Evolutionary conservation across 2,888 invertebrate species (phyloP).

Genomic region (Drosophila pullipes): DNA sequence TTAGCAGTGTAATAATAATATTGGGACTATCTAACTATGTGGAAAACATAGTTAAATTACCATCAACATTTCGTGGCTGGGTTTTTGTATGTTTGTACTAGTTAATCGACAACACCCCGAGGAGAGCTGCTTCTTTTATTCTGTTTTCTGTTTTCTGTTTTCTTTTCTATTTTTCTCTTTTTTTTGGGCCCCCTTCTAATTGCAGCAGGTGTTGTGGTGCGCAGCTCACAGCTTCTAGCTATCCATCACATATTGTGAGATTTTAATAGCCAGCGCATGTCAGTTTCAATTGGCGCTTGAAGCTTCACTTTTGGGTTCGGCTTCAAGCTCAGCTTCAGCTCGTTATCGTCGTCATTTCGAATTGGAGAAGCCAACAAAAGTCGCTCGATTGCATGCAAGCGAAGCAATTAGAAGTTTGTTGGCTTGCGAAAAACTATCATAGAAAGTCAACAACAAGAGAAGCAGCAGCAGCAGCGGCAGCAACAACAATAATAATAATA

Average conservation of each 20-base stretch:
- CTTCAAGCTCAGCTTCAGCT: conserved; percentile 11
- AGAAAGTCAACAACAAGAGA: conserved; percentile 15
- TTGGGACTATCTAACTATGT: background rate
- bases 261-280: conserved; percentile 62
- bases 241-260: conserved; percentile 35
- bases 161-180: background rate
- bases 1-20: background rate
- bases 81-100: background rate
- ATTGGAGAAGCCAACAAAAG: conserved; percentile 26
- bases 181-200: conserved; percentile 49
- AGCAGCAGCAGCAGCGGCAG: conserved; percentile 10
- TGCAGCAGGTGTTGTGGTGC: conserved; percentile 64
- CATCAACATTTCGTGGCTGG: background rate
- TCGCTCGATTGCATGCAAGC: conserved; percentile 63
- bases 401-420: conserved; percentile 75
- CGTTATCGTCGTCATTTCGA: conserved; percentile 33
- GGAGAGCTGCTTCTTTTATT: background rate
- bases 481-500: background rate
- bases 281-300: conserved; percentile 30
- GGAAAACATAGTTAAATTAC: background rate
- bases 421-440: conserved; percentile 57
- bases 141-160: conserved; percentile 1
- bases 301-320: background rate
- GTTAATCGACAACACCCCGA: background rate
- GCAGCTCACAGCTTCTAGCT: conserved; percentile 31